Evolutionary conservation across 1,140 invertebrate species (phyloP).

Genomic region (Papilio glaucus): DNA sequence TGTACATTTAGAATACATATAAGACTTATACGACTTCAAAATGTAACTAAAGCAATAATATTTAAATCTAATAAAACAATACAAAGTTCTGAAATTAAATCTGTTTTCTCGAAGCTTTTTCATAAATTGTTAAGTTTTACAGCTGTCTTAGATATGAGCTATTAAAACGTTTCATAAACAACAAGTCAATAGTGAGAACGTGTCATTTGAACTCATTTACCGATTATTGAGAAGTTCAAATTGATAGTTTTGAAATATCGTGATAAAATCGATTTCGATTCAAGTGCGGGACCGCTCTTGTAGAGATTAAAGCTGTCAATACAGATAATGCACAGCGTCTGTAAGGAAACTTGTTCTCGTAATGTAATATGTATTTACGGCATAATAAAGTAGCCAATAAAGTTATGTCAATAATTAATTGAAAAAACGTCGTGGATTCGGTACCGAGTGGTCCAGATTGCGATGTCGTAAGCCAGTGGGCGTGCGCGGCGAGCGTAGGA

Average conservation of each 20-base stretch:
- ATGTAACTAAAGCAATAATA: no score
- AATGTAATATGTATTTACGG: conserved; percentile 54
- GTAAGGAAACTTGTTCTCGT: conserved; percentile 48
- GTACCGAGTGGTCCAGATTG: conserved; percentile 76
- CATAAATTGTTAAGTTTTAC: no score
- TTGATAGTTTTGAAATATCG: conserved; percentile 12
- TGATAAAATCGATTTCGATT: conserved; percentile 19
- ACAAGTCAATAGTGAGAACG: neutral
- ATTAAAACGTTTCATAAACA: no score
- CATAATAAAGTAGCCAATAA: conserved; percentile 56
- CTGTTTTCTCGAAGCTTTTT: no score
- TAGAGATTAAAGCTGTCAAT: conserved; percentile 42
- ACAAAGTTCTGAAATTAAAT: no score
- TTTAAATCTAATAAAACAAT: no score
- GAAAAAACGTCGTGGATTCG: conserved; percentile 67
- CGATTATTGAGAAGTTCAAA: conserved; percentile 1
- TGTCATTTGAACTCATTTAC: conserved; percentile 9
- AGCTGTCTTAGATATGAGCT: no score
- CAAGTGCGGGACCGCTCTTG: conserved; percentile 11
- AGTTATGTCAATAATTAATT: conserved; percentile 64
- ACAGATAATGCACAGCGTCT: conserved; percentile 42
- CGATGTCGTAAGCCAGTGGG: conserved; percentile 75
- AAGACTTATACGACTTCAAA: no score
- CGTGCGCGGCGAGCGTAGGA: conserved; percentile 74
- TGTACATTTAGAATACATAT: no score